Base-by-base conservation (phyloP, 2,113 vertebrate genomes). In the Myiagra hebetior region DNA sequence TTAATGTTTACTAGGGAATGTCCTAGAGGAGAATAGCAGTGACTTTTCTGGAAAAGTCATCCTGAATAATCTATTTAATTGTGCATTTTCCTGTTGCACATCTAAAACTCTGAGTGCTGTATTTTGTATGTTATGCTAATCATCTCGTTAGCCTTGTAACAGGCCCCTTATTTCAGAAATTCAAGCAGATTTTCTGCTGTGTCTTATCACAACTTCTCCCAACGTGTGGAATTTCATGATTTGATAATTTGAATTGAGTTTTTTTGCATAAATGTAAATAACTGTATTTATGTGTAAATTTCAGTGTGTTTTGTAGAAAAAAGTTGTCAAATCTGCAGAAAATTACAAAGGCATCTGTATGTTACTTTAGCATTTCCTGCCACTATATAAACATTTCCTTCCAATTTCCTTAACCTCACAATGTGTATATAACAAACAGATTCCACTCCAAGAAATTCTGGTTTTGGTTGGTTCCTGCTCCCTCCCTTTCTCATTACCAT, bases 321-420 rank as follows among this genome's bases (percentile, higher is more conserved):
- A 47, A 88, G 49, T 39, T 68, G 31, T 42, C 63, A 89, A 94
- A 89, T 65, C 53, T 95, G 73, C 57, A 91, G 57, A 96, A 94
- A 84, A 92, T 75, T 50, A 75, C 14, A 44, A 67, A 93, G 37
- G 33, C 26, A 8, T 77, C 72, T 55, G 10, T 26, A 46, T 33
- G 5, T 6, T 70, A 70, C 78, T 91, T 90, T 47, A 74, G 85
- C 26, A 49, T 62, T 80, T 85, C 81, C 76, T 68, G 19, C 9
- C 35, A 46, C 42, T 56, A 21, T 3, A 50, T 12, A 68, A 64
- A 82, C 21, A 80, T 89, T 95, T 94, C 88, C 50, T 57, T 77
- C 26, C 41, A 65, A 82, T 94, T 94, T 92, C 49, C 47, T 93
- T 26, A 76, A n/a, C 56, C 19, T 31, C 41, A 70, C 30, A 77